These are phyloP conservation scores for Oryzias javanicus DNA, from an alignment of 2,113 vertebrate genomes.

Conservation along the genomic window DNA sequence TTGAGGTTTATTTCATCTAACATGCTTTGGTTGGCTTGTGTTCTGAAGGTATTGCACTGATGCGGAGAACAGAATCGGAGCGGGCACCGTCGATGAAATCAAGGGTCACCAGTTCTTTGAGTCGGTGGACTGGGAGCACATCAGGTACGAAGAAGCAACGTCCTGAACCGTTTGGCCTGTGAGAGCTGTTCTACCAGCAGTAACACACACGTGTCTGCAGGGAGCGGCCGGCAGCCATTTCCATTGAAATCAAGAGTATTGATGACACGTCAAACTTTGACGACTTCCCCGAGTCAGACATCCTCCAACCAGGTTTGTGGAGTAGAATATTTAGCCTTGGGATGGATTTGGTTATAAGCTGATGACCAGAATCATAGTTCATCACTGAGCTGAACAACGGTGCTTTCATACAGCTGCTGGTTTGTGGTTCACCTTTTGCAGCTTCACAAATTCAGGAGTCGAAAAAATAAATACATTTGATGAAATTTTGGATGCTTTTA, in stretches of 20 bases:
- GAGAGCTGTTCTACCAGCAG: too few species aligned
- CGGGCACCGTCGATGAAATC: constrained; percentile 92
- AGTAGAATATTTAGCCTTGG: not conserved
- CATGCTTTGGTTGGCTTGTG: not conserved
- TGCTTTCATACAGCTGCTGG: too few species aligned
- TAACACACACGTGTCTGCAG: constrained; percentile 60
- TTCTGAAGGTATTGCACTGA: constrained; percentile 88
- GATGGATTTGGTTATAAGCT: too few species aligned
- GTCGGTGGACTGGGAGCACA: constrained; percentile 97
- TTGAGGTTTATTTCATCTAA: not conserved
- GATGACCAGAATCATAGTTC: not conserved
- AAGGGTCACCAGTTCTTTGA: constrained; percentile 94
- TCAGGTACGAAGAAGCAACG: constrained; percentile 80
- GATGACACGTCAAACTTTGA: constrained; percentile 98
- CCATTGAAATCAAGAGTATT: constrained; percentile 96
- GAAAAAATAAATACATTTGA: too few species aligned
- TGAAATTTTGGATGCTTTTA: too few species aligned
- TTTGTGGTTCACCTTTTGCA: too few species aligned
- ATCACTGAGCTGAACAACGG: too few species aligned
- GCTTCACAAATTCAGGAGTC: too few species aligned
- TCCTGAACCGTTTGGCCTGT: not conserved
- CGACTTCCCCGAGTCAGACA: constrained; percentile 96
- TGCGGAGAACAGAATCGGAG: constrained; percentile 92
- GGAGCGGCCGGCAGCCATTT: constrained; percentile 93
- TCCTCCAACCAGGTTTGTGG: constrained; percentile 91